Evolutionary conservation across 2,797 vertebrate genomes (phyloP).

Genomic region (Acrossocheilus wenchowensis): DNA sequence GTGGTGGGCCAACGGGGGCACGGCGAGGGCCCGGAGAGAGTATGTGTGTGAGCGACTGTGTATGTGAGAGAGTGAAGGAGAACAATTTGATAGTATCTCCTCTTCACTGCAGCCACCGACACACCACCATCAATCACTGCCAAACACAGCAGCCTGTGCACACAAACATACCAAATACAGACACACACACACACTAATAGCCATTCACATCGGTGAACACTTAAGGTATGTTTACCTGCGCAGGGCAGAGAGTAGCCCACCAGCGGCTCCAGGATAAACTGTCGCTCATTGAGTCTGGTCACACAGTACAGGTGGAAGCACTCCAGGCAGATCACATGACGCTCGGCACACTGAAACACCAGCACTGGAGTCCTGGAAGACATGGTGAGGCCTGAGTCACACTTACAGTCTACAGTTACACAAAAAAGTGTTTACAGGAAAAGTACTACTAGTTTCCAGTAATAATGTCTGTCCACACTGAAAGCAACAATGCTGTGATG

Average conservation of each 20-base stretch:
- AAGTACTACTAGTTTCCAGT: not conserved
- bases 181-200: not conserved
- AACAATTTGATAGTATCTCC: slow-evolving; percentile 60
- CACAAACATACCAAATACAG: slow-evolving; percentile 12
- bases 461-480: not conserved
- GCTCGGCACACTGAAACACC: slow-evolving; percentile 85
- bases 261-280: slow-evolving; percentile 79
- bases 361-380: slow-evolving; percentile 85
- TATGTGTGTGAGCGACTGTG: slow-evolving; percentile 35
- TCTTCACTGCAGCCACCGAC: slow-evolving; percentile 47
- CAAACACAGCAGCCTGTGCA: slow-evolving; percentile 34
- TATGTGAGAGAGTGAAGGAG: slow-evolving; percentile 42
- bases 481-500: not conserved
- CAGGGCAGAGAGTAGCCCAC: slow-evolving; percentile 91
- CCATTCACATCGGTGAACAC: not conserved
- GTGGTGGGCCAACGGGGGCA: slow-evolving; percentile 56
- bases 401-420: not conserved
- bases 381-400: not conserved
- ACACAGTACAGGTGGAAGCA: slow-evolving; percentile 90
- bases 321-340: slow-evolving; percentile 90
- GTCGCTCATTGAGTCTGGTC: slow-evolving; percentile 86
- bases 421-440: not conserved
- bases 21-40: slow-evolving; percentile 27
- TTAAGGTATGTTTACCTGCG: slow-evolving; percentile 77
- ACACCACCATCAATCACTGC: slow-evolving; percentile 64